A percentile compares a stretch with the other conserved stretches of the same genome.
Conservation (phyloP, 1,140 invertebrate species). For the Paracyclopina nana region DNA sequence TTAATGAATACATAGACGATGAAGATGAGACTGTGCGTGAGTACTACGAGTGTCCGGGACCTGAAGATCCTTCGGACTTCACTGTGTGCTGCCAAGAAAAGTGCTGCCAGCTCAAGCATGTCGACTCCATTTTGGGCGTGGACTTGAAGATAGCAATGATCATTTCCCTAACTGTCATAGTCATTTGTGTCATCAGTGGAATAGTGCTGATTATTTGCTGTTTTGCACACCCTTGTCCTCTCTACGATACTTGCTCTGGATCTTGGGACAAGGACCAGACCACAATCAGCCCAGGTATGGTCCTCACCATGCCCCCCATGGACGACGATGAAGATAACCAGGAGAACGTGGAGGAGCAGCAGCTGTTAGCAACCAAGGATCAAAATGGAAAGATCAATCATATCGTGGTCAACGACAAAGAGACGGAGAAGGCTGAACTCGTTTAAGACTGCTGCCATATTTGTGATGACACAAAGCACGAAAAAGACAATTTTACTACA, state of each 20-base stretch:
- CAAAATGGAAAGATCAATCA: too few relatives aligned
- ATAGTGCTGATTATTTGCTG: slow-evolving; percentile 19
- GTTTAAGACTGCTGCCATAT: too few relatives aligned
- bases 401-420: too few relatives aligned
- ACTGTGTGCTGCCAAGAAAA: slow-evolving; percentile 17
- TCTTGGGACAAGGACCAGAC: slow-evolving; percentile 16
- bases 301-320: too few relatives aligned
- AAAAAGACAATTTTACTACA: too few relatives aligned
- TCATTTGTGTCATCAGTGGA: slow-evolving; percentile 18
- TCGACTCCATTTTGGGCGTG: slow-evolving; percentile 1
- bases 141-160: slow-evolving; percentile 18
- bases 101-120: neutral
- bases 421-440: too few relatives aligned
- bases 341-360: too few relatives aligned
- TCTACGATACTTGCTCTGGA: slow-evolving; percentile 18
- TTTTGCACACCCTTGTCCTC: slow-evolving; percentile 19
- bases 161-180: slow-evolving; percentile 18
- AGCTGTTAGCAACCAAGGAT: too few relatives aligned
- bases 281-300: too few relatives aligned
- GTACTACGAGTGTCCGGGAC: slow-evolving; percentile 16
- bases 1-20: slow-evolving; percentile 3
- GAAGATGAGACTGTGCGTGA: slow-evolving; percentile 10
- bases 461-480: too few relatives aligned
- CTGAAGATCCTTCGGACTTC: slow-evolving; percentile 15
- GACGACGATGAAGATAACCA: too few relatives aligned